Base-by-base conservation (phyloP, 2,888 invertebrate species). In the Cephus runcator region DNA sequence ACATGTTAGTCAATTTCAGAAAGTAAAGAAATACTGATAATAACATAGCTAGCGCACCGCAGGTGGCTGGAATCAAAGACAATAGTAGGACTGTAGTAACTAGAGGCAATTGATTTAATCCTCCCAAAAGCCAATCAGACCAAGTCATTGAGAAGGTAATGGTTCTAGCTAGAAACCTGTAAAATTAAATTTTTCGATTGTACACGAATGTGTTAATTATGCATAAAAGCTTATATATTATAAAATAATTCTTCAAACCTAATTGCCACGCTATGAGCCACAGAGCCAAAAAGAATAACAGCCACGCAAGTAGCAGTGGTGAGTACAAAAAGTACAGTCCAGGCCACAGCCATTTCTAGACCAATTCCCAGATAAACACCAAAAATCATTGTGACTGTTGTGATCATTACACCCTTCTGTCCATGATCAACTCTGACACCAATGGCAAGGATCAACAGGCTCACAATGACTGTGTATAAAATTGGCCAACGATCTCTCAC, bases 21-120 rank as follows among this genome's bases (percentile, higher is more conserved):
- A 88, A 89, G 82, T 89, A 88, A 40, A 90, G 79, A 78, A 88
- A 87, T 69, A 89, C 84, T 68, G 89, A 86, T 76, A 91, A 85
- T 12, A 91, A 92, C 76, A 97, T 92, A 0, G 95, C 94, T 11
- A 97, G 92, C 1, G 96, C 96, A 6, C 97, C 97, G 87, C 96
- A 96, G 0, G 96, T 94, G 23, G 94, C 92, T 23, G 94, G 92
- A 31, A 94, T 94, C 9, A 96, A 92, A 69, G 94, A 93, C 34
- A 96, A 90, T 1, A 96, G 91, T 3, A 94, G 89, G 0, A 93
- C 93, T 15, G 95, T 95, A 73, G 95, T 94, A 1, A 95, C 91
- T 81, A 95, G 91, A 0, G 97, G 97, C 68, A 96, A 92, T 85
- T 94, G 93, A 81, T 95, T 94, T 75, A 97, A 92, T 31, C 94